phyloP scores from a whole-genome alignment of 2,888 invertebrate species.

The Melanotus villosus region DNA sequence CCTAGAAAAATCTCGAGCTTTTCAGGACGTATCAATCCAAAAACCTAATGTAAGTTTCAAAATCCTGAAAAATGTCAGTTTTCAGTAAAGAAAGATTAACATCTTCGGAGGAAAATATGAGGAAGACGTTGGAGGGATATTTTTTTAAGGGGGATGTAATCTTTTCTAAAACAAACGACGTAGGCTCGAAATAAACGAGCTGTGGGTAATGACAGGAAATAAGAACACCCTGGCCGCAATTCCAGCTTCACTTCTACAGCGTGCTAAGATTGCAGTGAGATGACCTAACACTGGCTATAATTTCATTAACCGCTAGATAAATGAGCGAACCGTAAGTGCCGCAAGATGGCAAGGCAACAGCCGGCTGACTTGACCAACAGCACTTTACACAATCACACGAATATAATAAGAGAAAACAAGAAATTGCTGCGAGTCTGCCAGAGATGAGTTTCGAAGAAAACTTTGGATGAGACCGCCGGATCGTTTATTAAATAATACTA shows the following conservation, averaged over 20 bases:
- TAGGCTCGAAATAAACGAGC: slow-evolving; percentile 55
- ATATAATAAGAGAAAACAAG: slow-evolving; percentile 61
- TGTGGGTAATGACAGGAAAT: slow-evolving; percentile 56
- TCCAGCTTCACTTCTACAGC: slow-evolving; percentile 56
- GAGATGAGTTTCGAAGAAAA: slow-evolving; percentile 51
- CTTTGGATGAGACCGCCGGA: slow-evolving; percentile 37
- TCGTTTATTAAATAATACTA: slow-evolving; percentile 42
- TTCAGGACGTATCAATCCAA: no score
- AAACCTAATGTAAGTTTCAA: no score
- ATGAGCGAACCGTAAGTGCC: slow-evolving; percentile 67
- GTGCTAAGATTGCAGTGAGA: slow-evolving; percentile 62
- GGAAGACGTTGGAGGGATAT: no score
- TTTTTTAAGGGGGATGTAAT: no score
- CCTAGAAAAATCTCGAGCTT: no score
- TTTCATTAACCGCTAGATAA: slow-evolving; percentile 74
- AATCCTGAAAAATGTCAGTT: no score
- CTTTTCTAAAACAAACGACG: slow-evolving; percentile 52
- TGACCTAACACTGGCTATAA: slow-evolving; percentile 69
- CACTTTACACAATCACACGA: slow-evolving; percentile 58
- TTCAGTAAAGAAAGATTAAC: no score
- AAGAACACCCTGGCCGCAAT: slow-evolving; percentile 56
- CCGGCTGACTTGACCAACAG: slow-evolving; percentile 59
- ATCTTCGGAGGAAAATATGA: no score
- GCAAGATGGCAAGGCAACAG: slow-evolving; percentile 59
- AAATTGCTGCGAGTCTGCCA: slow-evolving; percentile 49